These are phyloP conservation scores for Muraenolepis orangiensis DNA, from an alignment of 2,797 vertebrate species.

Conservation along the genomic window DNA sequence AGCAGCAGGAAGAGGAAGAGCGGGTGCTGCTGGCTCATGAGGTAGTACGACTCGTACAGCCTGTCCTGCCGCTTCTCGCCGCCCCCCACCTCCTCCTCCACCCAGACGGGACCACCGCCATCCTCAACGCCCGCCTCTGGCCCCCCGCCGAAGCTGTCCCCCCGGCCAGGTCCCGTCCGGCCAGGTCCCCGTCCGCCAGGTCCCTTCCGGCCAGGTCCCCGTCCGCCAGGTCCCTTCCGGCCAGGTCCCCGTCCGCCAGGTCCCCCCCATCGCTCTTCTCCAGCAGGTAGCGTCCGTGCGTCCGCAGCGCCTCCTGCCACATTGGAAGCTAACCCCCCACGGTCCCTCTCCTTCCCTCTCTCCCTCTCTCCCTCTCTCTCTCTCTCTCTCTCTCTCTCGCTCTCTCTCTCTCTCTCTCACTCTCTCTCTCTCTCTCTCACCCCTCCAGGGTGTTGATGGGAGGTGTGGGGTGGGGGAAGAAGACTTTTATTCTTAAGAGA, in stretches of 20 bases:
- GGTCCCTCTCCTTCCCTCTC: slow-evolving; percentile 3
- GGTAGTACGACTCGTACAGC: too few species aligned
- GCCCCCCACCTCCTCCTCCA: too few species aligned
- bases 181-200: too few species aligned
- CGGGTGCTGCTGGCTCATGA: too few species aligned
- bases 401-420: slow-evolving; percentile 1
- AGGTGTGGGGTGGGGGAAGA: background rate
- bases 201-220: too few species aligned
- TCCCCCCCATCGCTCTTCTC: slow-evolving; percentile 79
- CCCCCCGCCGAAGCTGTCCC: slow-evolving; percentile 34
- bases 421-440: slow-evolving; percentile 5
- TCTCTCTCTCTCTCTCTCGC: slow-evolving; percentile 4
- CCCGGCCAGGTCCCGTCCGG: too few species aligned
- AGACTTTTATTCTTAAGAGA: background rate
- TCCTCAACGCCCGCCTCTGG: slow-evolving; percentile 50
- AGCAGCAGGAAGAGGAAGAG: too few species aligned
- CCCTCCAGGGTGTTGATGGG: background rate
- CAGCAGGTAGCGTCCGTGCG: slow-evolving; percentile 85
- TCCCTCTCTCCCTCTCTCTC: slow-evolving; percentile 12
- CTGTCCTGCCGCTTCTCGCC: too few species aligned
- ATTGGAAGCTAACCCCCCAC: slow-evolving; percentile 58
- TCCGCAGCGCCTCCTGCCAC: slow-evolving; percentile 85
- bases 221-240: slow-evolving; percentile 59
- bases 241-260: slow-evolving; percentile 53
- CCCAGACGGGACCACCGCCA: slow-evolving; percentile 42